phyloP scores from a whole-genome alignment of 2,888 invertebrate species.

The Herminia tarsipennalis region DNA sequence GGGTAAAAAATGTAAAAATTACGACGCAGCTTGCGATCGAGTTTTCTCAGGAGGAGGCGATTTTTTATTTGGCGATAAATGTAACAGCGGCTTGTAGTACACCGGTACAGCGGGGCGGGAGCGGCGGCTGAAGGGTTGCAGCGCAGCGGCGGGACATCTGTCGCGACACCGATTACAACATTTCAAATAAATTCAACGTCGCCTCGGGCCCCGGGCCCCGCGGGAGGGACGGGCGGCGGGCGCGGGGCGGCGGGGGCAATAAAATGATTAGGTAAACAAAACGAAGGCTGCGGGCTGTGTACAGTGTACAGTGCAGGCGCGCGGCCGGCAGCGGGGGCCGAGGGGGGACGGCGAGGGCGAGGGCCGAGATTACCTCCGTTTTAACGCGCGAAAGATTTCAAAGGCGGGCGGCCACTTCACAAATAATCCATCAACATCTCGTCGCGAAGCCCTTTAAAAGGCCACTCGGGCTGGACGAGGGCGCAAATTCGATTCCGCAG shows the following conservation, averaged over 20 bases:
- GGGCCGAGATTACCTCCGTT: conserved; percentile 81
- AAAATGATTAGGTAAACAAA: conserved; percentile 83
- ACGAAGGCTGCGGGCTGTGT: conserved; percentile 68
- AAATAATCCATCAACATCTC: conserved; percentile 82
- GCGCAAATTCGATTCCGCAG: conserved; percentile 75
- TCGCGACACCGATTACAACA: conserved; percentile 59
- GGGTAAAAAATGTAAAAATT: conserved; percentile 80
- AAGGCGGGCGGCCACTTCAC: conserved; percentile 82
- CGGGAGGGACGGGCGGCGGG: conserved; percentile 32
- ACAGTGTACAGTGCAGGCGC: conserved; percentile 49
- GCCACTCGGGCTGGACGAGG: conserved; percentile 55
- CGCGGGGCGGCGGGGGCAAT: conserved; percentile 55
- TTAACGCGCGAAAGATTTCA: conserved; percentile 84
- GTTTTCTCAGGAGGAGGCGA: conserved; percentile 74
- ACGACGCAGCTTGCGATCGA: conserved; percentile 77
- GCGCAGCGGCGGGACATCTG: conserved; percentile 55
- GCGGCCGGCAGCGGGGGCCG: conserved; percentile 31
- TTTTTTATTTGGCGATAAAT: conserved; percentile 67
- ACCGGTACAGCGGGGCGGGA: conserved; percentile 54
- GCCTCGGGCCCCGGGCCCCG: conserved; percentile 30
- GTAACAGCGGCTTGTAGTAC: conserved; percentile 72
- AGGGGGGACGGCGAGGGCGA: conserved; percentile 39
- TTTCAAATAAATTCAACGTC: conserved; percentile 60
- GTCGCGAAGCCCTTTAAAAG: conserved; percentile 64
- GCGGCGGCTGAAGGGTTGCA: conserved; percentile 57